A percentile compares a stretch with the other conserved stretches of the same genome.
Evolutionary conservation across 2,888 invertebrate genomes (phyloP).

Genomic region (Hymenopus coronatus): DNA sequence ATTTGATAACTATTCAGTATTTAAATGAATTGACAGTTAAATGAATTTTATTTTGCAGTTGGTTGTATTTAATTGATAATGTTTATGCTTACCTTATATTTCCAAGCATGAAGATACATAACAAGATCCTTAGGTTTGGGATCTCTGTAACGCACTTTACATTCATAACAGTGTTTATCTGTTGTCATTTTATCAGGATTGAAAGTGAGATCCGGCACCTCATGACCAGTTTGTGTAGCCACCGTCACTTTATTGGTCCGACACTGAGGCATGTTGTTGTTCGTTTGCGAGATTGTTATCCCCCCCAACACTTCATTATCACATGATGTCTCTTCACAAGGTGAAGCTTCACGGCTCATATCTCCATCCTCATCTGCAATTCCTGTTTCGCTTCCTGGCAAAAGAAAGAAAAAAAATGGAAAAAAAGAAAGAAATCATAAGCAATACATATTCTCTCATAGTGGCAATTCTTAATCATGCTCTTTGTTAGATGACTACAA

Average conservation of each 20-base stretch:
- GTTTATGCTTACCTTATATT: slow-evolving; percentile 67
- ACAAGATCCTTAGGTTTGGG: slow-evolving; percentile 88
- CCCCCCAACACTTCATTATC: slow-evolving; percentile 9
- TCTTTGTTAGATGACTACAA: too few species aligned
- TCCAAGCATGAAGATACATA: slow-evolving; percentile 96
- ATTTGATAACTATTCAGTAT: too few species aligned
- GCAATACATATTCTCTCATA: too few species aligned
- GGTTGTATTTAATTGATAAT: too few species aligned
- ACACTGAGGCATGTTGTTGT: slow-evolving; percentile 49
- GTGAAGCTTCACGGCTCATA: slow-evolving; percentile 61
- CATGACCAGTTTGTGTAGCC: slow-evolving; percentile 82
- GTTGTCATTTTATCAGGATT: slow-evolving; percentile 69
- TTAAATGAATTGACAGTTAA: too few species aligned
- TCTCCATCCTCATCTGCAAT: slow-evolving; percentile 31
- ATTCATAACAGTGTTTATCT: slow-evolving; percentile 89
- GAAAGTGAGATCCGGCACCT: slow-evolving; percentile 65
- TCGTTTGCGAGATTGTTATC: neutral
- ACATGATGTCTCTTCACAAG: slow-evolving; percentile 57
- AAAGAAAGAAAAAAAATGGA: neutral
- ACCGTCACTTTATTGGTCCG: slow-evolving; percentile 64
- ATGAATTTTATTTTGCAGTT: neutral
- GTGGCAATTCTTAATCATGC: too few species aligned
- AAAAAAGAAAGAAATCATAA: too few species aligned
- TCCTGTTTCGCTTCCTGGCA: slow-evolving; percentile 15
- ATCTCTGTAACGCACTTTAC: slow-evolving; percentile 87